Evolutionary conservation across 2,888 invertebrate genomes (phyloP).

Genomic region (Pyrrhosoma nymphula): DNA sequence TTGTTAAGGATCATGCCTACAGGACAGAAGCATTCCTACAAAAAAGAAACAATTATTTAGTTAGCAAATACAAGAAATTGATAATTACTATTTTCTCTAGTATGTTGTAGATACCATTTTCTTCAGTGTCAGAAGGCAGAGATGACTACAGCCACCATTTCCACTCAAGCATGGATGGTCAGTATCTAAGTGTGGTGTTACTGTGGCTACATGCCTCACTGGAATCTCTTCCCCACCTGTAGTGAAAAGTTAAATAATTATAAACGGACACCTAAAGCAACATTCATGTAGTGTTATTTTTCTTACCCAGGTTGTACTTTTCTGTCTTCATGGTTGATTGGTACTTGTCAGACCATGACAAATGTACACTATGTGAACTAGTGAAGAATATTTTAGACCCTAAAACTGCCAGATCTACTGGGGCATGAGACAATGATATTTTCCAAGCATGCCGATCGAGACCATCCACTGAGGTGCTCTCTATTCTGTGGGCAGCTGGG

Average conservation of each 20-base stretch:
- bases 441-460: constrained; percentile 68
- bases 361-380: constrained; percentile 79
- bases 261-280: not conserved
- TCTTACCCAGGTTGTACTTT: constrained; percentile 76
- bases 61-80: not conserved
- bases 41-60: not conserved
- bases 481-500: constrained; percentile 83
- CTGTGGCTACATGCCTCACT: constrained; percentile 79
- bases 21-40: constrained; percentile 83
- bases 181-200: constrained; percentile 72
- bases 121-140: constrained; percentile 82
- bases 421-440: constrained; percentile 75
- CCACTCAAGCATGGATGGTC: constrained; percentile 82
- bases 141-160: constrained; percentile 86
- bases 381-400: constrained; percentile 87
- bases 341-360: constrained; percentile 82
- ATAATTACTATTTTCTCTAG: no score
- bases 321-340: constrained; percentile 75
- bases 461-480: constrained; percentile 83
- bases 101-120: constrained; percentile 59
- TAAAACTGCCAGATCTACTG: constrained; percentile 82
- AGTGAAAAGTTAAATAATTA: constrained; percentile 45
- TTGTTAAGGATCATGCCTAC: constrained; percentile 81
- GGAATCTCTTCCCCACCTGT: constrained; percentile 75
- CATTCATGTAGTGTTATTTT: not conserved